phyloP scores from a whole-genome alignment of 2,797 vertebrate genomes.

The Nothura maculosa region DNA sequence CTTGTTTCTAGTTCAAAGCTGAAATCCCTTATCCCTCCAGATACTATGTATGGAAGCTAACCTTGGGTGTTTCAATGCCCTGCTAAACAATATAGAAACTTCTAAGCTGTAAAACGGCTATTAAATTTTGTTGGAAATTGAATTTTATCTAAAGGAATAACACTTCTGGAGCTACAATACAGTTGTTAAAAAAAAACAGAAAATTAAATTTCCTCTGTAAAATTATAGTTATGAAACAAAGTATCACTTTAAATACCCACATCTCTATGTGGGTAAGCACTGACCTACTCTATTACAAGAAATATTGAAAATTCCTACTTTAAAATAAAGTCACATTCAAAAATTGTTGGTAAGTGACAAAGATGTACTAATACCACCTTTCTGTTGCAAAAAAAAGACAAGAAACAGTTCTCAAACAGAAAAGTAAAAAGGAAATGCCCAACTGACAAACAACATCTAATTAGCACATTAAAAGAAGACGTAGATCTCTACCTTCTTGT shows the following conservation, averaged over 20 bases:
- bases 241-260: neutral
- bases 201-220: neutral
- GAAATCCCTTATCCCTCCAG: neutral
- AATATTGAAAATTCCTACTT: neutral
- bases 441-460: neutral
- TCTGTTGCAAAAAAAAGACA: neutral
- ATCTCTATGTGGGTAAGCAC: neutral
- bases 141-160: neutral
- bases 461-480: neutral
- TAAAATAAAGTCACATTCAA: neutral
- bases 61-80: neutral
- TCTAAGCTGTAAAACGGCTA: neutral
- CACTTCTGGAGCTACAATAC: neutral
- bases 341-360: neutral
- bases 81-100: neutral
- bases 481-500: too few species aligned
- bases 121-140: neutral
- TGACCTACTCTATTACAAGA: neutral
- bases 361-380: neutral
- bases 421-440: neutral
- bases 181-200: neutral
- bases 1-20: neutral
- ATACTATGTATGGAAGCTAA: neutral
- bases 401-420: neutral
- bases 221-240: neutral